Evolutionary conservation across 2,888 invertebrate species (phyloP).

Genomic region (Meiosimyza decipiens): DNA sequence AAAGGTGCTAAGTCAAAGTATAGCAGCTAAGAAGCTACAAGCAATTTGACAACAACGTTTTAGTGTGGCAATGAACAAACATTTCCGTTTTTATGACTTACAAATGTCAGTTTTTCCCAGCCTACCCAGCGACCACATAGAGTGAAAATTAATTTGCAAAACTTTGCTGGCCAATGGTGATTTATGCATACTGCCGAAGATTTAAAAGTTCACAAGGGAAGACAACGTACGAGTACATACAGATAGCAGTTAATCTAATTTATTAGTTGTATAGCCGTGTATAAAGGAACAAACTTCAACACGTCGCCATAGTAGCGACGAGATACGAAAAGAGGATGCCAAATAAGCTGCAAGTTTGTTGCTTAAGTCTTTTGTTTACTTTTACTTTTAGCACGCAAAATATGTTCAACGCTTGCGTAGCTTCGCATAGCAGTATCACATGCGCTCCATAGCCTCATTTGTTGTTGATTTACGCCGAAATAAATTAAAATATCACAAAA

Average conservation of each 20-base stretch:
- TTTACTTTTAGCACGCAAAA: background rate
- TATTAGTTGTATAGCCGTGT: slow-evolving; percentile 14
- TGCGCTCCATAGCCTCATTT: slow-evolving; percentile 48
- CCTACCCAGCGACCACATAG: slow-evolving; percentile 45
- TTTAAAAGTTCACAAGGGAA: background rate
- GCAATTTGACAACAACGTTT: too few species aligned
- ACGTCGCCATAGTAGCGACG: background rate
- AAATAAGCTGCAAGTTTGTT: slow-evolving; percentile 9
- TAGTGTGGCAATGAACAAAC: too few species aligned
- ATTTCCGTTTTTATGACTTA: too few species aligned
- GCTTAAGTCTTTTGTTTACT: slow-evolving; percentile 30
- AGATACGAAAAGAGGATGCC: too few species aligned
- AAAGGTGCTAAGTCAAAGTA: too few species aligned
- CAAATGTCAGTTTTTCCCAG: too few species aligned
- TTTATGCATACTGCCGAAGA: background rate
- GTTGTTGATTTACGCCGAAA: slow-evolving; percentile 62
- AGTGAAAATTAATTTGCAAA: slow-evolving; percentile 49
- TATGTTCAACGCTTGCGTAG: background rate
- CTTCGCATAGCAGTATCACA: background rate
- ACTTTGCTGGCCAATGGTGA: background rate
- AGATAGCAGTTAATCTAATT: slow-evolving; percentile 16
- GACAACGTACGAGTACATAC: background rate
- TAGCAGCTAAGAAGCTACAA: too few species aligned
- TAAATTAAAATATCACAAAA: slow-evolving; percentile 65
- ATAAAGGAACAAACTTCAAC: slow-evolving; percentile 13